Conservation (phyloP, 2,113 vertebrate genomes). For the Edolisoma coerulescens region DNA sequence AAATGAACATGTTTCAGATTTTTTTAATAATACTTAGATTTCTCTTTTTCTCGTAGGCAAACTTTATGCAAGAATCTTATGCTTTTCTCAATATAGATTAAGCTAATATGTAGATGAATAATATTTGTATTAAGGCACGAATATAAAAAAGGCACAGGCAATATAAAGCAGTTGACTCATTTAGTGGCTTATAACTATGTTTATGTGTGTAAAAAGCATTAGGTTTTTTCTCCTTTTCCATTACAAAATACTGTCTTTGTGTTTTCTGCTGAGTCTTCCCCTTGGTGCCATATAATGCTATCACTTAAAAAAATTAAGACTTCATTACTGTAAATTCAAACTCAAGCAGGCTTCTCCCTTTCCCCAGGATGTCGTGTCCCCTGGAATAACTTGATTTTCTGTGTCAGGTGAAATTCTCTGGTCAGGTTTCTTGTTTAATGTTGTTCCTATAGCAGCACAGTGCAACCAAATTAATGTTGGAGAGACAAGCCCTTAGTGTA, state of each 20-base stretch:
- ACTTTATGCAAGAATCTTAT: not conserved
- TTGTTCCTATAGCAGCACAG: not conserved
- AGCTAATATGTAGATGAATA: not conserved
- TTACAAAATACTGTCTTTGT: not conserved
- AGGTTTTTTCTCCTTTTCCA: not conserved
- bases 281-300: not conserved
- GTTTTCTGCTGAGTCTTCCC: not conserved
- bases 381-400: not conserved
- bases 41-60: not conserved
- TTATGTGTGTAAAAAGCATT: not conserved
- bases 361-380: not conserved
- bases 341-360: not conserved
- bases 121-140: not conserved
- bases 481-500: not conserved
- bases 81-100: not conserved
- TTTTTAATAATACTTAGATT: not conserved
- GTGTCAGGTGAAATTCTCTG: not conserved
- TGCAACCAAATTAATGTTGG: not conserved
- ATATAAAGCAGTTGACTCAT: not conserved
- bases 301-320: not conserved
- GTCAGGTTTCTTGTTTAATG: not conserved
- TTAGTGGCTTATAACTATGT: not conserved
- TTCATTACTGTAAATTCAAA: not conserved
- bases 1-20: not conserved
- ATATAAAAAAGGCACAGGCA: not conserved